Evolutionary conservation across 1,140 invertebrate genomes (phyloP), one percentile per base, ranked within the genome.

Genomic region (Euschistus heros): DNA sequence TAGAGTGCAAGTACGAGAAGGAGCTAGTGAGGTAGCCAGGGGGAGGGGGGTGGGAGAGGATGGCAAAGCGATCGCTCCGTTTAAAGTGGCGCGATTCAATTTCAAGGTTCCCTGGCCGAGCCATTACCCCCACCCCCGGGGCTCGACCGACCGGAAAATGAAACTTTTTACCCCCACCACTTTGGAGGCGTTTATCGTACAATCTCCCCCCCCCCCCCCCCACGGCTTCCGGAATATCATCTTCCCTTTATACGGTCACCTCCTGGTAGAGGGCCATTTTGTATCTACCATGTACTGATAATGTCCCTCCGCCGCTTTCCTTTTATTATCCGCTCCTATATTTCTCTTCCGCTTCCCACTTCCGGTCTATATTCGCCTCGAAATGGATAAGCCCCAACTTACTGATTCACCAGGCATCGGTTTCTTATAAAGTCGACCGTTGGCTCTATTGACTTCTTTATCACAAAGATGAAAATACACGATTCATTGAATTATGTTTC

Each of bases 171-270:
- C 54, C 54, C 54, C 24, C 4, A 15, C 54, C 54, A 57, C 54
- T 57, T 57, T 26, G 20, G 54, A 57, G 54, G 54, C 54, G 54
- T 57, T 57, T 57, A 57, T 57, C 54, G 54, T 57, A 57, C 54
- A 57, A 57, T 57, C 54, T 57, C 54, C 54, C 54, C 54, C 20
- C 6, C 47, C 8, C 5, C n/a, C 47, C 6, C 47, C 47, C 20
- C 22, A 8, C 54, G 7, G 3, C 54, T 57, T 24, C 54, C 15
- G 22, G 2, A 18, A 50, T 13, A 13, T 37, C 33, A 37, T 13
- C 46, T 18, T 18, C 3, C 46, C 18, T 47, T 10, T 7, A 17
- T 52, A 52, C 47, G 52, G 18, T 22, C 52, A 22, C 18, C 22
- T 54, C 18, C 52, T 13, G 10, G n/a, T 14, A 52, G 24, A 7